Percentiles rank a stretch among this genome's conserved stretches.
These are phyloP conservation scores for Trichechus manatus DNA, from an alignment of 2,113 vertebrate species.

Conservation along the genomic window DNA sequence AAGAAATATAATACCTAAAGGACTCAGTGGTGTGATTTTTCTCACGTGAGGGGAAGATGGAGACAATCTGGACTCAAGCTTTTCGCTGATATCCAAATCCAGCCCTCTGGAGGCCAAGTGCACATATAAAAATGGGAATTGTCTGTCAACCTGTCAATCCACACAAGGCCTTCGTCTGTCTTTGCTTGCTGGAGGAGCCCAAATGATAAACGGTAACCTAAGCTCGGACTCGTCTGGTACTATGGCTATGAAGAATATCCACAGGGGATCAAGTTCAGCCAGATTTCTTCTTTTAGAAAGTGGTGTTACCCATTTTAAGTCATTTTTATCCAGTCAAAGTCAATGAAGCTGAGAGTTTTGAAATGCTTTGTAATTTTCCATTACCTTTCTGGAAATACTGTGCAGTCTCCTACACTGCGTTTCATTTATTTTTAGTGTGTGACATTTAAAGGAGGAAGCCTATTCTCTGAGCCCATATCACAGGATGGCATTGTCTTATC, in stretches of 20 bases:
- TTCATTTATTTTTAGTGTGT: not conserved
- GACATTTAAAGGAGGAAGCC: conserved; percentile 18
- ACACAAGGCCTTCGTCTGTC: not conserved
- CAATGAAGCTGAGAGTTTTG: not conserved
- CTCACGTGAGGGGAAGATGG: conserved; percentile 63
- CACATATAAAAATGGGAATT: not conserved
- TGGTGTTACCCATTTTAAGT: not conserved
- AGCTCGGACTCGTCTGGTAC: not conserved
- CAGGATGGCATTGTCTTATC: not conserved
- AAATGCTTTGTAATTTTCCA: conserved; percentile 24
- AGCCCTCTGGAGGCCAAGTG: conserved; percentile 9
- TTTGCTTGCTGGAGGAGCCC: not conserved
- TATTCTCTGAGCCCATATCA: not conserved
- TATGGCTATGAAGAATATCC: not conserved
- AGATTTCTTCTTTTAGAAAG: conserved; percentile 11
- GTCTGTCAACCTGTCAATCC: not conserved
- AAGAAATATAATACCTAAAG: conserved; percentile 72
- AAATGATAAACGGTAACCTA: not conserved
- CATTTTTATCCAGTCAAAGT: not conserved
- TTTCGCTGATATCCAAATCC: conserved; percentile 10
- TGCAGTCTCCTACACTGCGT: not conserved
- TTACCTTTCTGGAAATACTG: not conserved
- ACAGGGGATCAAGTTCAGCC: not conserved
- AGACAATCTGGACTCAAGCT: conserved; percentile 34
- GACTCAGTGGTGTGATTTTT: conserved; percentile 67